Base-by-base conservation (phyloP, 2,888 invertebrate species). In the Axea sp. region DNA sequence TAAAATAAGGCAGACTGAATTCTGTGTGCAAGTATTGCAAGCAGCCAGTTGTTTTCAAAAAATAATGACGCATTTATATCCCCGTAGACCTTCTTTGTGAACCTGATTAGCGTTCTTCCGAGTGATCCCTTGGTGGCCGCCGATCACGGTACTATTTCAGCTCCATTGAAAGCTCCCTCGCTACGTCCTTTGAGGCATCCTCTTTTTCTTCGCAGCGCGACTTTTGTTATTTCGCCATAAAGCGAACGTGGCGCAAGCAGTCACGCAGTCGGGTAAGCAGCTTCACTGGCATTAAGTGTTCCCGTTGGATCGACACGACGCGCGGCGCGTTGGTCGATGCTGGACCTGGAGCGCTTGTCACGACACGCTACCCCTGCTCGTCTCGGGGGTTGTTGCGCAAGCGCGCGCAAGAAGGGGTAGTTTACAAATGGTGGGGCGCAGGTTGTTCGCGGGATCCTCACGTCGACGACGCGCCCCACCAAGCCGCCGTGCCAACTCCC, bases 211-310 rank as follows among this genome's bases (percentile, higher is more conserved):
- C 6, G 4, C 11, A 4, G 22, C 26, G 12, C 43, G 64, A 64
- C 64, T 64, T 68, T 77, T 78, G 82, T 79, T 80, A 82, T 82
- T 76, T 80, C 75, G 77, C 78, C 82, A 80, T 81, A 78, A 81
- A 83, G 82, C 81, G 81, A 84, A 83, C 83, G 82, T 82, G 81
- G 82, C 81, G 79, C 76, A 80, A 78, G 77, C 77, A 82, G 79
- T 80, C 76, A 77, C 77, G 80, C 77, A 78, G 79, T 78, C 80
- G 78, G 78, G 78, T 82, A 80, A 81, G 80, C 81, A 79, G 82
- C 77, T 79, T 77, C 77, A 77, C 77, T 80, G 80, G 83, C 84
- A 86, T 86, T 85, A 84, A 84, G 85, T 83, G 85, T 86, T 86
- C 85, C 82, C 84, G 85, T 85, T 85, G 84, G 85, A 82, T 83